Conservation (phyloP, 2,113 vertebrate species). For the Melierax canorus region DNA sequence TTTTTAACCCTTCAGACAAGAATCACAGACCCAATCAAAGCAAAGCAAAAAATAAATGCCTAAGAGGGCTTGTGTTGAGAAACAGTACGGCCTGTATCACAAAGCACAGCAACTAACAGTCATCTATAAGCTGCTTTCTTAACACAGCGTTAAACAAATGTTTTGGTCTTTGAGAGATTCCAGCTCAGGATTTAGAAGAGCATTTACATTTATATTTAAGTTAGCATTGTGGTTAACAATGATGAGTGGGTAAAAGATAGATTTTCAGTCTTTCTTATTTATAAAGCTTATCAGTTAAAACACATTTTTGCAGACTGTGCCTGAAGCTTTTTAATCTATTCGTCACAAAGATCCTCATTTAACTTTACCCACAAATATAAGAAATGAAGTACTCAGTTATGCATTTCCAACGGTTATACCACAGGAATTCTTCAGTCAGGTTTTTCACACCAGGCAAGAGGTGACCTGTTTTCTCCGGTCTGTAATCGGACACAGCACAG, state of each 20-base stretch:
- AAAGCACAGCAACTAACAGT: neutral
- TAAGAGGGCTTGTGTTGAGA: neutral
- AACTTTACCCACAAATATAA: neutral
- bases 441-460: neutral
- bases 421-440: neutral
- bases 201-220: neutral
- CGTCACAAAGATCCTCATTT: neutral
- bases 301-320: neutral
- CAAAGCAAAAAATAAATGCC: neutral
- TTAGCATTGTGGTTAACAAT: neutral
- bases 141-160: neutral
- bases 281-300: neutral
- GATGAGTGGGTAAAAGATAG: accelerated
- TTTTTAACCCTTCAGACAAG: neutral
- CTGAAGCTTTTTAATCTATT: neutral
- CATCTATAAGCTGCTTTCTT: neutral
- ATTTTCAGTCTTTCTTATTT: neutral
- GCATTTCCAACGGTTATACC: neutral
- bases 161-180: neutral
- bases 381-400: neutral
- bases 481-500: neutral
- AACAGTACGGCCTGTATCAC: neutral
- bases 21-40: neutral
- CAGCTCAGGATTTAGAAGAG: neutral
- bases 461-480: neutral